Base-by-base conservation (phyloP, 2,797 vertebrate genomes). In the Neosilurus hyrtlii region DNA sequence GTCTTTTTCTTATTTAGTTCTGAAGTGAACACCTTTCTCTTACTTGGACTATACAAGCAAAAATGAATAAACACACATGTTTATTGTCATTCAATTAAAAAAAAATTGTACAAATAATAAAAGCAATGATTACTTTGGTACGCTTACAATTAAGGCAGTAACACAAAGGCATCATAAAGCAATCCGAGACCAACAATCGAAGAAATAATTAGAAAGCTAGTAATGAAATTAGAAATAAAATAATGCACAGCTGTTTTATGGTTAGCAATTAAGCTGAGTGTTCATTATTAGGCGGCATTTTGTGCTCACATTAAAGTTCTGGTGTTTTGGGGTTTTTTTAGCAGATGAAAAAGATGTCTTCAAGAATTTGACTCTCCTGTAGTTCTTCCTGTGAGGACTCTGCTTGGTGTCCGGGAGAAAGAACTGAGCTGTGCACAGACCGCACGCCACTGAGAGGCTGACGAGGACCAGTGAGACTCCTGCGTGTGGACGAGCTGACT, bases 271-370 rank as follows among this genome's bases (percentile, higher is more conserved):
- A 43, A 49, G 35, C 62, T 66, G 52, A 52, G n/a, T 51, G 52
- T 61, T 57, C 57, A 51, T 79, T 74, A 26, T 43, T 66, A 51
- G 9, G 16, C 49, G 26, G 54, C 22, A 15, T 81, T 72, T 37
- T 57, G 59, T 65, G 77, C 51, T 77, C 72, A 76, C 54, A 2
- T 84, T 59, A 76, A 70, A 49, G 43, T 59, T 15, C 20, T 61
- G 30, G 26, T 3, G 73, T 51, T 72, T 20, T 56, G n/a, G 37
- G 6, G 37, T 4, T 59, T 78, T 71, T 80, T 93, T 88, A 93
- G 93, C 93, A 97, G 90, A 99, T 97, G 88, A 99, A 99, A 93
- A 99, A 99, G 86, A 99, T 96, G 63, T 99, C 97, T 89, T 98
- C 96, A 0, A 99, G 93, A 70, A 99, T 96, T 79, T 90, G 93